Evolutionary conservation across 1,140 invertebrate species (phyloP), one percentile per base, ranked within the genome.

Genomic region (Lasaia peninsularis): DNA sequence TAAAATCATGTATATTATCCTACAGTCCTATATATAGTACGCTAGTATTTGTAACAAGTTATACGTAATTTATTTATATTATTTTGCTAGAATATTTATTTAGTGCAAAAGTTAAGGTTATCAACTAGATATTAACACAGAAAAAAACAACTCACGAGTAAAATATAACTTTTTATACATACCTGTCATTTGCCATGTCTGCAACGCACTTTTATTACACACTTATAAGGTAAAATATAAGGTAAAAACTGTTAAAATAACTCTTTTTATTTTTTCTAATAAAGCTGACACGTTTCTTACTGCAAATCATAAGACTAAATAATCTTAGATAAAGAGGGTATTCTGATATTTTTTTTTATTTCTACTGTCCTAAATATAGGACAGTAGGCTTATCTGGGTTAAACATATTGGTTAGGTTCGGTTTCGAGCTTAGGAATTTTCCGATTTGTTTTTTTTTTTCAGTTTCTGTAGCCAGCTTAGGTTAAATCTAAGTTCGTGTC

Each of bases 1-100:
- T 70, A 73, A 73, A 71, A 70, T 73, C 67, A 70, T 68, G 65
- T 66, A 72, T 72, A 72, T 72, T 72, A 71, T 73, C 69, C 69
- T 74, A 71, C 72, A 69, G 72, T 73, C 68, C 68, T 71, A 71
- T 71, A 73, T 73, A 69, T 73, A 73, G 65, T 67, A 70, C 65
- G 65, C 71, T 69, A 73, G 70, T 69, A 73, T 73, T 72, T 72
- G 67, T 72, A 69, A 72, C 69, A 69, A 69, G 66, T 72, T 69
- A 69, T 72, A 66, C 60, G 66, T 71, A 67, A 65, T 71, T 60
- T 71, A 64, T 69, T 69, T 65, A 69, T 65, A 63, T 69, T 65
- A 65, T 69, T 62, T 68, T 68, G 62, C 65, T 69, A 70, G 62
- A 70, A 72, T 69, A 72, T 69, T 69, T 68, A 69, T 66, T 69